phyloP scores from a whole-genome alignment of 2,888 invertebrate species.

The Lepidochitona cinerea region DNA sequence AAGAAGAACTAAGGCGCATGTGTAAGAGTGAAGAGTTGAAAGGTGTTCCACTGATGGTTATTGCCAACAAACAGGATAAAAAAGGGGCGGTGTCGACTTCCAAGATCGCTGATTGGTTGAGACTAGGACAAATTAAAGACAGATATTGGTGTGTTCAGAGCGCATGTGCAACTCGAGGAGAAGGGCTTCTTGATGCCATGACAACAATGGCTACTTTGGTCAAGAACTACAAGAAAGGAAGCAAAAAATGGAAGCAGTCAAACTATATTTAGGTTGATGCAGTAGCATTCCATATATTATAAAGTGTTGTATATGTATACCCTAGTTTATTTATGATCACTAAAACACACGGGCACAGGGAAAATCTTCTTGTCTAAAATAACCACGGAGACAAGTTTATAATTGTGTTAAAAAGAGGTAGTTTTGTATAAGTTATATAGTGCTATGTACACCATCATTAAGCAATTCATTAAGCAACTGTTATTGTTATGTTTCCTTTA shows the following conservation, averaged over 20 bases:
- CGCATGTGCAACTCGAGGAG: slow-evolving; percentile 4
- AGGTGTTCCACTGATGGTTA: slow-evolving; percentile 2
- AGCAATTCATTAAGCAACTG: no score
- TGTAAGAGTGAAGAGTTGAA: neutral
- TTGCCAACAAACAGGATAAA: slow-evolving; percentile 2
- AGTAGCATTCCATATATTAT: no score
- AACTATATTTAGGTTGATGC: no score
- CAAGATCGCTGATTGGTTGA: neutral
- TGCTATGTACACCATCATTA: no score
- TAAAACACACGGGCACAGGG: no score
- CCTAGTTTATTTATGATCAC: no score
- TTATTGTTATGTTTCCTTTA: no score
- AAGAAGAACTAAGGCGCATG: neutral
- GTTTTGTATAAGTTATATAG: no score
- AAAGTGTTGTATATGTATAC: no score
- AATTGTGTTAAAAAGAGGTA: no score
- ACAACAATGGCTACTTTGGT: slow-evolving; percentile 2
- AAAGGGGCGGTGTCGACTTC: slow-evolving; percentile 3
- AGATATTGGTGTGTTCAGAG: slow-evolving; percentile 2
- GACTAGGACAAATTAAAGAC: neutral
- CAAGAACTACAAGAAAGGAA: neutral
- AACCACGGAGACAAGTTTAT: no score
- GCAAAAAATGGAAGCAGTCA: neutral
- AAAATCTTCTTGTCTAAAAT: no score
- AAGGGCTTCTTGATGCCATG: slow-evolving; percentile 5